Conservation (phyloP, 1,140 invertebrate genomes). For the Papilio aristodemus region DNA sequence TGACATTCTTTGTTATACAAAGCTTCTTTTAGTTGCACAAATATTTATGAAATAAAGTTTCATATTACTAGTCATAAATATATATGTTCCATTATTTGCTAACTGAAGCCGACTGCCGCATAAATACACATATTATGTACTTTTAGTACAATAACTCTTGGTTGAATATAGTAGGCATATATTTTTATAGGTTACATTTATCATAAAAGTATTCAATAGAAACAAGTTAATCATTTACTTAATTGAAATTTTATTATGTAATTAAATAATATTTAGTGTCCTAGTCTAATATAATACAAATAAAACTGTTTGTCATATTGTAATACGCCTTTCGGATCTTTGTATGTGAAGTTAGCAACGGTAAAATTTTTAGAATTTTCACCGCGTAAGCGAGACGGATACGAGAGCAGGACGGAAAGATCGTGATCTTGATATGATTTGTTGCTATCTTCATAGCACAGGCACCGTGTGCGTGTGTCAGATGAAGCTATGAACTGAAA, state of each 20-base stretch:
- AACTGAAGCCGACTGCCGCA: too few species aligned
- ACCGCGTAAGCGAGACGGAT: too few species aligned
- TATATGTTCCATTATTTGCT: neutral
- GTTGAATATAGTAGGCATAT: neutral
- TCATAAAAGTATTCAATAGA: neutral
- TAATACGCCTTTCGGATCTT: too few species aligned
- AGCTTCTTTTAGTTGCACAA: neutral
- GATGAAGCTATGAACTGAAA: too few species aligned
- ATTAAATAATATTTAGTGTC: neutral
- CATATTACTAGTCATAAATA: neutral
- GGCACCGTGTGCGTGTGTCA: too few species aligned
- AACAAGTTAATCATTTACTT: conserved; percentile 3
- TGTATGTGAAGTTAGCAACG: too few species aligned
- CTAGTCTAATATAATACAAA: neutral
- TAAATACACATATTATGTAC: neutral
- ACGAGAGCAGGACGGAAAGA: too few species aligned
- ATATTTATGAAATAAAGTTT: neutral
- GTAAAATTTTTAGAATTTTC: too few species aligned
- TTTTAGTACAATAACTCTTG: neutral
- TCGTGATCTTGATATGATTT: too few species aligned
- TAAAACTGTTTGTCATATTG: too few species aligned
- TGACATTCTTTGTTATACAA: neutral
- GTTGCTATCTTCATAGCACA: too few species aligned
- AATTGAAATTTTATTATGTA: neutral
- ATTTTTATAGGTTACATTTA: neutral